A percentile compares a stretch with the other conserved stretches of the same genome.
These are phyloP conservation scores for Indicator indicator DNA, from an alignment of 2,113 vertebrate species.

Conservation along the genomic window DNA sequence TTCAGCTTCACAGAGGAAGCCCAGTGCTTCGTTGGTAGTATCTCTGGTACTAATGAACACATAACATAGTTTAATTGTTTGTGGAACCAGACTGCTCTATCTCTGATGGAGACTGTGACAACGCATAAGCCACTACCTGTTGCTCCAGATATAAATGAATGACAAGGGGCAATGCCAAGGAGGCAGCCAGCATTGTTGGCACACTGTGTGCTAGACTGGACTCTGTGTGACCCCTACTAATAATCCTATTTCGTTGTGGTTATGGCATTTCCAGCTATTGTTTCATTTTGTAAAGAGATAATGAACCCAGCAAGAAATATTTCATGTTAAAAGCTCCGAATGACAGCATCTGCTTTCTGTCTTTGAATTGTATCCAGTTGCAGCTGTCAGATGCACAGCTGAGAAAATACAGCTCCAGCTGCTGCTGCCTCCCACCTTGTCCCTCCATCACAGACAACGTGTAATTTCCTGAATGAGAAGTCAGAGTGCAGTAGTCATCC, in stretches of 20 bases:
- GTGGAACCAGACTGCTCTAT: neutral
- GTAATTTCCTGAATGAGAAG: constrained; percentile 57
- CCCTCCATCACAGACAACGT: constrained; percentile 49
- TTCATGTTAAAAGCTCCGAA: constrained; percentile 7
- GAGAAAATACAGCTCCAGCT: constrained; percentile 54
- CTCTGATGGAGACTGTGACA: neutral
- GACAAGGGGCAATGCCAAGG: neutral
- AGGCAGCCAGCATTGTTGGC: neutral
- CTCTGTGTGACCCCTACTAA: neutral
- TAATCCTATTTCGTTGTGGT: neutral
- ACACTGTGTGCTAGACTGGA: neutral
- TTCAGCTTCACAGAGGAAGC: neutral
- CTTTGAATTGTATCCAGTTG: neutral
- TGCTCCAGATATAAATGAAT: neutral
- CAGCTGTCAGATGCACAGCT: constrained; percentile 61
- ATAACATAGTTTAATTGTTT: neutral
- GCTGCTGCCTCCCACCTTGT: constrained; percentile 41
- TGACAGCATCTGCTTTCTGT: neutral
- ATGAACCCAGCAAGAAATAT: neutral
- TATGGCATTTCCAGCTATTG: neutral
- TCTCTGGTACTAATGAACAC: neutral
- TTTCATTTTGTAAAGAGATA: neutral
- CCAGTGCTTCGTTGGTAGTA: neutral
- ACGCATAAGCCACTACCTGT: neutral
- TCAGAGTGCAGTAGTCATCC: constrained; percentile 3